Conservation (phyloP, 1,140 invertebrate species). For the Scaptodrosophila lebanonensis region DNA sequence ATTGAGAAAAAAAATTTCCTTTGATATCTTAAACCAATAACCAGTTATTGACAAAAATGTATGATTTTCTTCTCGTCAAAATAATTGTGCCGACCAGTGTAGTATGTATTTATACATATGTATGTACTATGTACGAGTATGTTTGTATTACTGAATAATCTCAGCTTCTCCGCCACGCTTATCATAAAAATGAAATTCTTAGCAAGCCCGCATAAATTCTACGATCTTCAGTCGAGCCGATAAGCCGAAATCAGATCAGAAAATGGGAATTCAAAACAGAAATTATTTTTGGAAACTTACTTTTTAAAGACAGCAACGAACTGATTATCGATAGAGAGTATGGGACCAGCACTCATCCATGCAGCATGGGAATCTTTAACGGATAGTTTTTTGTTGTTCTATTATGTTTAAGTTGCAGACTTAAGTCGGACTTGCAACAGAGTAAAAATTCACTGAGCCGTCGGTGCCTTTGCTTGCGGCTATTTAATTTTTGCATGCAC, state of each 20-base stretch:
- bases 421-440: constrained; percentile 1
- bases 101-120: no score
- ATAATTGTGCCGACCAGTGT: no score
- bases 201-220: constrained; percentile 40
- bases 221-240: constrained; percentile 33
- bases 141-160: no score
- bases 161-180: no score
- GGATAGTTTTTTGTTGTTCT: constrained; percentile 8
- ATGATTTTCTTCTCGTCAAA: no score
- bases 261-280: constrained; percentile 18
- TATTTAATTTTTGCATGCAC: constrained; percentile 27
- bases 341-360: no score
- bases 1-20: no score
- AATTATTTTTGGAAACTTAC: not conserved
- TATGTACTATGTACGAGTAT: no score
- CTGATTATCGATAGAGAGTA: constrained; percentile 5
- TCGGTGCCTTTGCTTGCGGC: constrained; percentile 23
- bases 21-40: no score
- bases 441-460: constrained; percentile 27
- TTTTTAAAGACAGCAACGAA: not conserved
- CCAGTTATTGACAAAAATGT: no score
- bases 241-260: constrained; percentile 34
- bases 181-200: no score
- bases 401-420: constrained; percentile 1
- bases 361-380: not conserved